phyloP scores from a whole-genome alignment of 1,140 invertebrate species.

The Trichoplusia ni region DNA sequence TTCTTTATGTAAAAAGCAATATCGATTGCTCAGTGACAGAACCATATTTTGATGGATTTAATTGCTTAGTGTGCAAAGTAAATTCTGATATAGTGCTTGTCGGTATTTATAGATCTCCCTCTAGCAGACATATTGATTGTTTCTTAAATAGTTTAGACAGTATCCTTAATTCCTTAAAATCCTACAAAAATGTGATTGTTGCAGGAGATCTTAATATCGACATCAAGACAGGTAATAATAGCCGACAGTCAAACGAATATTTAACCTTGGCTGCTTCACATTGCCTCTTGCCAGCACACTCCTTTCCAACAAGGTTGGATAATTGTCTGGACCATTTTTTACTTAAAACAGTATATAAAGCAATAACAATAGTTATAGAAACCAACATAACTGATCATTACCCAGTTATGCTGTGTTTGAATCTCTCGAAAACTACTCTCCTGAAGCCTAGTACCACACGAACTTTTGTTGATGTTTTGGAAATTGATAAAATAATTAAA shows the following conservation, averaged over 20 bases:
- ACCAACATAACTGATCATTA: too few species aligned
- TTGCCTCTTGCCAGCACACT: conserved; percentile 22
- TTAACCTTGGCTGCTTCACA: conserved; percentile 12
- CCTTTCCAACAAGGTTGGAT: not conserved
- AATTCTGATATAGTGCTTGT: not conserved
- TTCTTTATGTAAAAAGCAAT: not conserved
- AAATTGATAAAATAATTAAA: too few species aligned
- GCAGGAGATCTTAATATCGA: conserved; percentile 34
- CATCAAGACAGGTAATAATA: not conserved
- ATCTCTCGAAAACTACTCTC: too few species aligned
- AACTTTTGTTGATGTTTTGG: too few species aligned
- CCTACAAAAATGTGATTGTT: conserved; percentile 19
- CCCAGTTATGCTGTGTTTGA: too few species aligned
- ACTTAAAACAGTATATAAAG: too few species aligned
- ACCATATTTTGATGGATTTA: not conserved
- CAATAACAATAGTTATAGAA: too few species aligned
- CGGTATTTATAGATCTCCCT: not conserved
- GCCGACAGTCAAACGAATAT: not conserved
- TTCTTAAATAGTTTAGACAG: not conserved
- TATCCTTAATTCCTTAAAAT: not conserved
- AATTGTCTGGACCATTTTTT: conserved; percentile 28
- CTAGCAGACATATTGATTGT: not conserved
- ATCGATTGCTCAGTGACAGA: not conserved
- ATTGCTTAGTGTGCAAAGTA: not conserved
- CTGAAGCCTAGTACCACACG: too few species aligned